These are phyloP conservation scores for Spinibarbus caldwelli DNA, from an alignment of 2,797 vertebrate genomes.

Conservation along the genomic window DNA sequence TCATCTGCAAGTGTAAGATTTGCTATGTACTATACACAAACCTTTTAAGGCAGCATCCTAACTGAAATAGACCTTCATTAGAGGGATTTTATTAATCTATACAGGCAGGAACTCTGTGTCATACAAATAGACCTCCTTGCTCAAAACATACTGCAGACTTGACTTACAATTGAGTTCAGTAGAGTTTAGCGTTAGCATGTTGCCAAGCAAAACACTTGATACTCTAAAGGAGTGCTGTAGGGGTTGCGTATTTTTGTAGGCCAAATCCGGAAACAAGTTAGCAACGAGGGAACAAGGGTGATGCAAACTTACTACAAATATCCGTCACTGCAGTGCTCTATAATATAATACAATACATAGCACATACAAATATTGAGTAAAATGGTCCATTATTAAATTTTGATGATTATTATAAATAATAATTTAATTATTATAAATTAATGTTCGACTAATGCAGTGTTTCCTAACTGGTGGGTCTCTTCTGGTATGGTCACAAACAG, in stretches of 20 bases:
- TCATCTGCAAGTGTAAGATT: not conserved
- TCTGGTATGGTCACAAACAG: not conserved
- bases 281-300: not conserved
- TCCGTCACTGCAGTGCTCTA: too few relatives aligned
- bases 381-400: not conserved
- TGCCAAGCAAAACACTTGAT: not conserved
- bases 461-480: not conserved
- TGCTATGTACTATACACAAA: not conserved
- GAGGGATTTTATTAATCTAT: not conserved
- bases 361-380: not conserved
- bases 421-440: not conserved
- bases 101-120: not conserved
- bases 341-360: not conserved
- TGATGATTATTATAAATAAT: too few relatives aligned
- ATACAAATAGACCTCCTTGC: not conserved
- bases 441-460: not conserved
- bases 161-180: not conserved
- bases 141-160: not conserved
- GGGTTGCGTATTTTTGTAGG: not conserved
- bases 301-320: not conserved
- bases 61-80: not conserved
- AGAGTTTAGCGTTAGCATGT: not conserved
- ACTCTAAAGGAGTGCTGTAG: not conserved
- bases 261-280: not conserved
- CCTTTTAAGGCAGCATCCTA: not conserved